Evolutionary conservation across 1,140 invertebrate species (phyloP).

Genomic region (Zaprionus ghesquierei): DNA sequence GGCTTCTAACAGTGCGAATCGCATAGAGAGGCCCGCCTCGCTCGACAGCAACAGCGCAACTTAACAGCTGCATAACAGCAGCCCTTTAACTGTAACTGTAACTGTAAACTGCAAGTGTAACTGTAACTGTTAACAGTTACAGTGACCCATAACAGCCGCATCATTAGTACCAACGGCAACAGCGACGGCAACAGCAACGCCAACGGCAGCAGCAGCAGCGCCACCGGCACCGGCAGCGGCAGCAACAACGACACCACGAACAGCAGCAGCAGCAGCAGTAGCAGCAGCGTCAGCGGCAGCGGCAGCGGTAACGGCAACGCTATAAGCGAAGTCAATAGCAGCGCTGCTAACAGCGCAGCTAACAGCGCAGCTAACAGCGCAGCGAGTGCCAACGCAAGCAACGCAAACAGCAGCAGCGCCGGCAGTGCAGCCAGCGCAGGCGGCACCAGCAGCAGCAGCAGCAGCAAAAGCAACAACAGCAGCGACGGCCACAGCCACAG

Average conservation of each 20-base stretch:
- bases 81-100: neutral
- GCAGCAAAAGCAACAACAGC: constrained; percentile 8
- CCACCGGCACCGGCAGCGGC: constrained; percentile 8
- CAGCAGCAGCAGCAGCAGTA: constrained; percentile 2
- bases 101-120: neutral
- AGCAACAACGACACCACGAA: constrained; percentile 4
- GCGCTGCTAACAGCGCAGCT: constrained; percentile 3
- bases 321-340: constrained; percentile 13
- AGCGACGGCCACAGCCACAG: constrained; percentile 19
- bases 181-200: neutral
- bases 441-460: constrained; percentile 6
- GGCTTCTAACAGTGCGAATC: neutral
- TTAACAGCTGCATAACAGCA: constrained; percentile 13
- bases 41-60: neutral
- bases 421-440: no score
- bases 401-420: neutral
- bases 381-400: neutral
- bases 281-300: neutral
- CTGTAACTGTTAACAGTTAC: constrained; percentile 39
- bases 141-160: constrained; percentile 2
- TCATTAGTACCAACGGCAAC: neutral
- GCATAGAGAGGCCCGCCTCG: neutral
- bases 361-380: neutral
- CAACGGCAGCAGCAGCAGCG: constrained; percentile 17
- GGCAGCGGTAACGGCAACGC: constrained; percentile 11